Evolutionary conservation across 1,140 invertebrate genomes (phyloP).

Genomic region (Brachionus angularis): DNA sequence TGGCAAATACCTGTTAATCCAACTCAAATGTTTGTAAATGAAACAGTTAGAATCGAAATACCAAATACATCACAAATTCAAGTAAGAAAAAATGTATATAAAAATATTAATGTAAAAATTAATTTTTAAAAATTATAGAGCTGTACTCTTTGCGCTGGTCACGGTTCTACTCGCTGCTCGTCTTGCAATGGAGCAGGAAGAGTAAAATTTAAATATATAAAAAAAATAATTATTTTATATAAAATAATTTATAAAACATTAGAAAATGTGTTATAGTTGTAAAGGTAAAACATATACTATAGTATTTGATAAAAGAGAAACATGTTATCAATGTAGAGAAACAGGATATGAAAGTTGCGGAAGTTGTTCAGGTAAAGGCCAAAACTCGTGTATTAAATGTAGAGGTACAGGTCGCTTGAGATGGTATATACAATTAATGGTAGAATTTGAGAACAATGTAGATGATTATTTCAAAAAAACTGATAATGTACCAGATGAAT

Average conservation of each 20-base stretch:
- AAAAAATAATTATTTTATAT: too few species aligned
- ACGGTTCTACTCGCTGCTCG: neutral
- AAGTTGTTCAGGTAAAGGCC: neutral
- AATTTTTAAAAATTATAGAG: neutral
- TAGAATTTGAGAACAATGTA: constrained; percentile 29
- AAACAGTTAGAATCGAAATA: constrained; percentile 7
- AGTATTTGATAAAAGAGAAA: constrained; percentile 1
- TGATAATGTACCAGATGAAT: constrained; percentile 16
- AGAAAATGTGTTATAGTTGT: constrained; percentile 20
- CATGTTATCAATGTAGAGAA: neutral
- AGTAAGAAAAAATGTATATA: neutral
- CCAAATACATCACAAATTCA: constrained; percentile 18
- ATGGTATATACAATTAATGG: constrained; percentile 16
- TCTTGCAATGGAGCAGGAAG: neutral
- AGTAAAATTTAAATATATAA: too few species aligned
- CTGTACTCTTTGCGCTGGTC: neutral
- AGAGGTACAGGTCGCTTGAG: constrained; percentile 2
- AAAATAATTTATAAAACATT: neutral
- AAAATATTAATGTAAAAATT: neutral
- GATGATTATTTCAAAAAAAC: constrained; percentile 32
- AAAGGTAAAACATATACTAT: constrained; percentile 14
- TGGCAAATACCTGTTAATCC: constrained; percentile 11
- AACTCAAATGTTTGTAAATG: neutral
- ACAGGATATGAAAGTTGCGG: neutral
- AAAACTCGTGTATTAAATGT: neutral